Evolutionary conservation across 1,140 invertebrate species (phyloP).

Genomic region (Drosophila sp.): DNA sequence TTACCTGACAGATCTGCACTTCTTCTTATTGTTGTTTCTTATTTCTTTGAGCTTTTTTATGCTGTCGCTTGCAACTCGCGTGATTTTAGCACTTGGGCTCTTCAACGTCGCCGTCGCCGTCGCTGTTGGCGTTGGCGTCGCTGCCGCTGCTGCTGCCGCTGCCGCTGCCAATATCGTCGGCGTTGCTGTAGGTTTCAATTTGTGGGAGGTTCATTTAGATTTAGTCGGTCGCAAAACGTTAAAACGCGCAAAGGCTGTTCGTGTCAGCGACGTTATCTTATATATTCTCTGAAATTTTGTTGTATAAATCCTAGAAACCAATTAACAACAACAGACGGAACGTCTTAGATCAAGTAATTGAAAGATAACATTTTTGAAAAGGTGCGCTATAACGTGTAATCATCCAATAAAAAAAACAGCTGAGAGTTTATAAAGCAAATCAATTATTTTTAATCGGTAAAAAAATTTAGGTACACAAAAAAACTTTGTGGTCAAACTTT

Average conservation of each 20-base stretch:
- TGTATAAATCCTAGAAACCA: conserved; percentile 18
- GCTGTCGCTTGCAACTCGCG: conserved; percentile 74
- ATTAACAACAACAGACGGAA: conserved; percentile 1
- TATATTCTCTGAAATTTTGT: conserved; percentile 21
- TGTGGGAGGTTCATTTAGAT: conserved; percentile 64
- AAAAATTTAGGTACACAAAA: too few relatives aligned
- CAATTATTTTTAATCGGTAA: background rate
- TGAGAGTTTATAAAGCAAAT: conserved; percentile 1
- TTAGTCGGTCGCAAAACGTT: conserved; percentile 69
- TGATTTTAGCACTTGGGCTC: conserved; percentile 63
- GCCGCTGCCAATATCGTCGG: conserved; percentile 22
- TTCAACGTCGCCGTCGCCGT: conserved; percentile 42
- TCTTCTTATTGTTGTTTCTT: conserved; percentile 38
- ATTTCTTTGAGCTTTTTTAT: conserved; percentile 48
- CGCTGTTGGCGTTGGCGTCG: conserved; percentile 15
- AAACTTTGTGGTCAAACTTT: too few relatives aligned
- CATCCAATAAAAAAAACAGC: background rate
- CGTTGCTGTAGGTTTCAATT: conserved; percentile 52
- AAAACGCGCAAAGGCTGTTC: conserved; percentile 61
- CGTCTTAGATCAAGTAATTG: conserved; percentile 5
- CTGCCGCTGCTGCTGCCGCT: conserved; percentile 19
- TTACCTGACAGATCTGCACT: conserved; percentile 71
- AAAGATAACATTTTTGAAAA: background rate
- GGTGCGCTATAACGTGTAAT: conserved; percentile 19
- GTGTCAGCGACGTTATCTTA: conserved; percentile 39